Evolutionary conservation across 2,888 invertebrate species (phyloP).

Genomic region (Diloba caeruleocephala): DNA sequence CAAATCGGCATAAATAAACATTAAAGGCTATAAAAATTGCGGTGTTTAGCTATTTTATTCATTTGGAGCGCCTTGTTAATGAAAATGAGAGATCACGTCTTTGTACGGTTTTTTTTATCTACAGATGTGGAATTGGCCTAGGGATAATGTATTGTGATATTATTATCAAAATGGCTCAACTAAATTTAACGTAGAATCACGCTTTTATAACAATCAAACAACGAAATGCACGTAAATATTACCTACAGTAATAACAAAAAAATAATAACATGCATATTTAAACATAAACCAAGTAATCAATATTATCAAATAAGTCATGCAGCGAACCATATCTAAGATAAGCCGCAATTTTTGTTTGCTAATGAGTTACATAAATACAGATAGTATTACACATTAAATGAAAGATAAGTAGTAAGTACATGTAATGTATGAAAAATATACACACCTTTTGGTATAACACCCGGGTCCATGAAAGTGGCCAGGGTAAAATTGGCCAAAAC

Average conservation of each 20-base stretch:
- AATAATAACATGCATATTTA: not conserved
- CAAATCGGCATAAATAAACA: slow-evolving; percentile 22
- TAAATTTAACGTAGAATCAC: too few species aligned
- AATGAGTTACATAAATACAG: slow-evolving; percentile 19
- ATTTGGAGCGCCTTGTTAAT: too few species aligned
- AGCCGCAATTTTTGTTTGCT: slow-evolving; percentile 15
- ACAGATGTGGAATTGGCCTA: too few species aligned
- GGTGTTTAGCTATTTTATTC: too few species aligned
- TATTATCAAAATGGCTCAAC: too few species aligned
- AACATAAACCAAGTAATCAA: slow-evolving; percentile 7
- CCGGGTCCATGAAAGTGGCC: slow-evolving; percentile 99
- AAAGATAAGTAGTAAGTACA: slow-evolving; percentile 1
- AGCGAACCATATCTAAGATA: slow-evolving; percentile 37
- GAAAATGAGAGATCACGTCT: too few species aligned
- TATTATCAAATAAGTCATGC: slow-evolving; percentile 35
- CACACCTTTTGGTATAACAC: slow-evolving; percentile 98
- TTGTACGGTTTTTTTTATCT: too few species aligned
- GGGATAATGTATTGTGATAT: too few species aligned
- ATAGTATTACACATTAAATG: slow-evolving; percentile 5
- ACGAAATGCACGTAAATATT: too few species aligned
- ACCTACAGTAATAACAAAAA: not conserved
- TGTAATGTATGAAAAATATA: not conserved
- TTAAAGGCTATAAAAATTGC: slow-evolving; percentile 20
- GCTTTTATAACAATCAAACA: too few species aligned
- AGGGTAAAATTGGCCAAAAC: slow-evolving; percentile 99